A percentile compares a stretch with the other conserved stretches of the same genome.
Evolutionary conservation across 2,113 vertebrate genomes (phyloP).

Genomic region (Elaphurus davidianus): DNA sequence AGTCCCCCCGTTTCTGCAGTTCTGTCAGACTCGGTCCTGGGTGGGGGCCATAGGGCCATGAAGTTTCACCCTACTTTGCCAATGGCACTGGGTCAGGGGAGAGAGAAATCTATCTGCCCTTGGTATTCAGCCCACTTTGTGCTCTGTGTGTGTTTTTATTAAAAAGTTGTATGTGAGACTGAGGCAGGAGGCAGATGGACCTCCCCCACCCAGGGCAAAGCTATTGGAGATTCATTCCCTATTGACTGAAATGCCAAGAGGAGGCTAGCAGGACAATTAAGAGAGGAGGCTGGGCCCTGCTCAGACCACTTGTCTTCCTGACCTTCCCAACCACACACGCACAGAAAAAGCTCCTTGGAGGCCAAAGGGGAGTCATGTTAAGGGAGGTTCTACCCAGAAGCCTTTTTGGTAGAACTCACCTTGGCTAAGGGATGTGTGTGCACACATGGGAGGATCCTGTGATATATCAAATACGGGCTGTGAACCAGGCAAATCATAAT

Average conservation of each 20-base stretch:
- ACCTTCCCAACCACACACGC: not conserved
- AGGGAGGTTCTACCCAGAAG: not conserved
- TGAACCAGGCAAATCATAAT: not conserved
- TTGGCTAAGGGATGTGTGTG: not conserved
- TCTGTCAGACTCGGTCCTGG: not conserved
- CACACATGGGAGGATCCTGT: not conserved
- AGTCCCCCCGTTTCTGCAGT: not conserved
- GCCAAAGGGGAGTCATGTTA: not conserved
- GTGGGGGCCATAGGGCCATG: no score
- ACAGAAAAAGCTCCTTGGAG: not conserved
- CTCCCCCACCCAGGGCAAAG: not conserved
- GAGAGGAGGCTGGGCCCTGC: not conserved
- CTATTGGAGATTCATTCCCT: not conserved
- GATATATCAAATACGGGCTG: not conserved
- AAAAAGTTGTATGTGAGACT: not conserved
- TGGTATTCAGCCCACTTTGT: not conserved
- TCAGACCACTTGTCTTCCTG: not conserved
- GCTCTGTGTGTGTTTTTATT: not conserved
- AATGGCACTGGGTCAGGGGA: fast-evolving
- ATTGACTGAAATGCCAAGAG: not conserved
- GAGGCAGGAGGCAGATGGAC: not conserved
- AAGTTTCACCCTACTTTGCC: not conserved
- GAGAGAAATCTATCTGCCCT: fast-evolving
- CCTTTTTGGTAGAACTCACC: not conserved
- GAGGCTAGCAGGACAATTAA: not conserved